Evolutionary conservation across 2,888 invertebrate species (phyloP), one percentile per base, ranked within the genome.

Genomic region (Chironomus riparius): DNA sequence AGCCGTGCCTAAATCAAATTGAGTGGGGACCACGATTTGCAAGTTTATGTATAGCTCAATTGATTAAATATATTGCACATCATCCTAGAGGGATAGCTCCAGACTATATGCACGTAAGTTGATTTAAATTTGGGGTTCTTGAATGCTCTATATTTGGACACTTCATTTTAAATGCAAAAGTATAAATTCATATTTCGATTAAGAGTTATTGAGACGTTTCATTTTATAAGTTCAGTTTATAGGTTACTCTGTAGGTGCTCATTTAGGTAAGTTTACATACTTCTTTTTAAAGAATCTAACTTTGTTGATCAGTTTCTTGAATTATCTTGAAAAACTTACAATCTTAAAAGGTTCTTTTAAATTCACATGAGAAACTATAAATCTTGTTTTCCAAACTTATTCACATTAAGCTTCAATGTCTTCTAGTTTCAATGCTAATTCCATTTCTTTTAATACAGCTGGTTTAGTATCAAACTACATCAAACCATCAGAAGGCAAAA

Each of bases 1-100:
- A 94, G 80, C 94, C 94, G 0, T 94, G 94, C 80, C 86, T 94
- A 5, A 90, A 92, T 80, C 92, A 92, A 86, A 88, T 89, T 85
- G 88, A 88, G 77, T 89, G 89, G 89, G 85, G 87, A 22, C 89
- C 89, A 0, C 86, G 89, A 1, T 89, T 89, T 77, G 88, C 88
- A 1, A 86, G 87, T 15, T 87, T 91, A 80, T 94, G 94, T 82
- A 91, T 94, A 79, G 89, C 93, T 5, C 94, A 94, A 81, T 83
- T 94, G 80, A 88, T 94, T 68, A 89, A 90, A 81, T 94, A 93
- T 81, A 83, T 94, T 78, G 89, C 90, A 77, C 87, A 89, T 76
- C 93, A 94, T 84, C 93, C 93, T 0, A 88, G 92, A 78, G 89
- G 92, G 0, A 88, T 92, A 0, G 87, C 86, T 38, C 92, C 93